Conservation (phyloP, 1,140 invertebrate species). For the Planococcus citri region DNA sequence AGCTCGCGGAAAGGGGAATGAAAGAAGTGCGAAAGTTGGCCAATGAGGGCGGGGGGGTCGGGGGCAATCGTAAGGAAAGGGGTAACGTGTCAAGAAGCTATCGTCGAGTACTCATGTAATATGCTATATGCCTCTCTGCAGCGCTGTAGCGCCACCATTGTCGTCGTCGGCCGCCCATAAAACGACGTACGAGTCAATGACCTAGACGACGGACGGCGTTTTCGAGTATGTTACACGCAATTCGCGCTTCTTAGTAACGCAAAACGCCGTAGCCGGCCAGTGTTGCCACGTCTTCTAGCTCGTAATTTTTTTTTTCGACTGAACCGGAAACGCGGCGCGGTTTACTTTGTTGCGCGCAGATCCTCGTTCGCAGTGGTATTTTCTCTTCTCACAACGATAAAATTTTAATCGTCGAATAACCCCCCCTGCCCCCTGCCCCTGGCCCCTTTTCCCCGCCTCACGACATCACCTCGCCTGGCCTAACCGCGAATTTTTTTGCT, state of each 20-base stretch:
- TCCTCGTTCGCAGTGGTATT: not conserved
- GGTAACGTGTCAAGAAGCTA: slow-evolving; percentile 2
- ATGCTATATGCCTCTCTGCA: not conserved
- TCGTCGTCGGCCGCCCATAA: not conserved
- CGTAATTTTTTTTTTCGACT: not conserved
- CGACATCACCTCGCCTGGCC: too few relatives aligned
- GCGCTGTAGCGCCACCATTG: not conserved
- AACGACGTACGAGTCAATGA: slow-evolving; percentile 6
- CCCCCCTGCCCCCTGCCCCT: too few relatives aligned
- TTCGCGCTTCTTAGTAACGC: slow-evolving; percentile 1
- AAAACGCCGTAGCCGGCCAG: not conserved
- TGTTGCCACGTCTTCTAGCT: not conserved
- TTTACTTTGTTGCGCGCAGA: not conserved
- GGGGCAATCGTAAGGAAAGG: not conserved
- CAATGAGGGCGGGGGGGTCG: not conserved
- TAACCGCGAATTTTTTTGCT: too few relatives aligned
- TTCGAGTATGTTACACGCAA: slow-evolving; percentile 1
- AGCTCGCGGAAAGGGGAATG: not conserved
- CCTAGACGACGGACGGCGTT: not conserved
- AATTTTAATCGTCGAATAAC: not conserved
- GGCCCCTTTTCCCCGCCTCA: too few relatives aligned
- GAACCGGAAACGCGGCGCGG: not conserved
- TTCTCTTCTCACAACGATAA: not conserved
- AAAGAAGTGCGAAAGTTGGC: too few relatives aligned
- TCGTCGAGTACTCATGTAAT: not conserved